Evolutionary conservation across 2,888 invertebrate species (phyloP).

Genomic region (Drosophila setosimentum): DNA sequence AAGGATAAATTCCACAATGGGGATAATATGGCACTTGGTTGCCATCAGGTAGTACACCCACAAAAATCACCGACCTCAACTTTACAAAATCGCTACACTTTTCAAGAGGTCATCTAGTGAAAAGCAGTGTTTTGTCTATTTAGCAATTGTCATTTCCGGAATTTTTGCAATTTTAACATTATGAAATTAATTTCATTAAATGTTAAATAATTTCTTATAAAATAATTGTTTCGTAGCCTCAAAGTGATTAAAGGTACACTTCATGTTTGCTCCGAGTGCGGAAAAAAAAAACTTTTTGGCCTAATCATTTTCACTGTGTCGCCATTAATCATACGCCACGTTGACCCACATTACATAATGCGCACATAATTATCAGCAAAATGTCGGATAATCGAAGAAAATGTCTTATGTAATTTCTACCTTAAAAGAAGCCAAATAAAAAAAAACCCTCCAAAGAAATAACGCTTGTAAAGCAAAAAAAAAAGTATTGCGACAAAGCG

Average conservation of each 20-base stretch:
- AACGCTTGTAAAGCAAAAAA: constrained; percentile 31
- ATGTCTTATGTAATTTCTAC: constrained; percentile 69
- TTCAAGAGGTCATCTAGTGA: neutral
- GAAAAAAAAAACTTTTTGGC: constrained; percentile 7
- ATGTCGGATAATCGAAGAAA: constrained; percentile 66
- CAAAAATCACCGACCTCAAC: neutral
- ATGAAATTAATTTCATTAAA: no score
- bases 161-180: no score
- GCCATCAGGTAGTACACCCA: neutral
- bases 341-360: constrained; percentile 67
- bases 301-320: constrained; percentile 36
- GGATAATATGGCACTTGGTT: neutral
- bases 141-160: no score
- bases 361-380: constrained; percentile 69
- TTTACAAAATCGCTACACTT: neutral
- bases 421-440: constrained; percentile 13
- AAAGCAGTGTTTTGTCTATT: neutral
- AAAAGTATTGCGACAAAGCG: constrained; percentile 48
- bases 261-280: neutral
- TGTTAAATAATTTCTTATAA: no score
- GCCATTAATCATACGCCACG: constrained; percentile 74
- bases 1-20: neutral
- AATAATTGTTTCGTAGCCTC: neutral
- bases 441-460: constrained; percentile 1
- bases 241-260: neutral